These are phyloP conservation scores for Julus scanicus DNA, from an alignment of 2,888 invertebrate species.

Conservation along the genomic window DNA sequence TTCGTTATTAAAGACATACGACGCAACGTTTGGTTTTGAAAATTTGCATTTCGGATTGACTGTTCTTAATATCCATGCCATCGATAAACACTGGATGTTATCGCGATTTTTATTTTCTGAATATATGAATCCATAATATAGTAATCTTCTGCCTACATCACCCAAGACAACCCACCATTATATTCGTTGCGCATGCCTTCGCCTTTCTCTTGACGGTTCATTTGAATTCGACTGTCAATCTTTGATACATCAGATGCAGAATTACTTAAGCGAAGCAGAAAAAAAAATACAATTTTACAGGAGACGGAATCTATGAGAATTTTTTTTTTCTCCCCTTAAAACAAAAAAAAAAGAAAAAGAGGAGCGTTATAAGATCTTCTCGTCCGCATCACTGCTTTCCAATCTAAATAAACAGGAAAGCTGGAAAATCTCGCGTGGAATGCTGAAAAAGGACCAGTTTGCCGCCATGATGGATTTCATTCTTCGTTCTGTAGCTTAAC, in stretches of 20 bases:
- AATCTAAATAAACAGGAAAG: constrained; percentile 26
- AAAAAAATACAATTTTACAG: constrained; percentile 6
- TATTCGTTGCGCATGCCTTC: not conserved
- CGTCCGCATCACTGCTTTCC: constrained; percentile 10
- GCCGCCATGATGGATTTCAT: not conserved
- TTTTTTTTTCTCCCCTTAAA: not conserved
- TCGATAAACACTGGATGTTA: not conserved
- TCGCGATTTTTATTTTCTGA: constrained; percentile 17
- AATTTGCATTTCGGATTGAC: constrained; percentile 5
- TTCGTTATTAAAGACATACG: not conserved
- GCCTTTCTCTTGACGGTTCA: not conserved
- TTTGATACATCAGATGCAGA: not conserved
- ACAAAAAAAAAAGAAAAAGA: not conserved
- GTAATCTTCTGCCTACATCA: not conserved
- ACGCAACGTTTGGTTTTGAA: not conserved
- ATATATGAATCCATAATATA: constrained; percentile 5
- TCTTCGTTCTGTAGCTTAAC: not conserved
- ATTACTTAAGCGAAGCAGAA: constrained; percentile 35
- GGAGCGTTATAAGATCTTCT: constrained; percentile 28
- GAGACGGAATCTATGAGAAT: not conserved
- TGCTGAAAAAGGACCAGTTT: not conserved
- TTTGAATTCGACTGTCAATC: constrained; percentile 15
- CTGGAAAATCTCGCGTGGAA: not conserved
- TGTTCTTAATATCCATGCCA: not conserved
- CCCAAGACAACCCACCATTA: not conserved